Base-by-base conservation (phyloP, 2,113 vertebrate genomes). In the Spilogale gracilis region DNA sequence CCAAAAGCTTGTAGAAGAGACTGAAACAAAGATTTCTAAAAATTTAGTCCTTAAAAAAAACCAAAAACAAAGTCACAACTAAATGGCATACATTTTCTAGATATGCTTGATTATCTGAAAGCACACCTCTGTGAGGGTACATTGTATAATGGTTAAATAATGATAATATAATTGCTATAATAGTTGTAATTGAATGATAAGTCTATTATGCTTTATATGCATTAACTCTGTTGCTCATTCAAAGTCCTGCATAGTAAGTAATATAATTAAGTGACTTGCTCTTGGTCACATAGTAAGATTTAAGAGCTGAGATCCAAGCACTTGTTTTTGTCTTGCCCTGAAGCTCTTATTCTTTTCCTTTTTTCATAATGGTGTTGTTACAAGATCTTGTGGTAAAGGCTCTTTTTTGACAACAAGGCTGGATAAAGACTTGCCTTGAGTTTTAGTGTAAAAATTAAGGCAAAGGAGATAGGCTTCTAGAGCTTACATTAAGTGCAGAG, bases 371-470 rank as follows among this genome's bases (percentile, higher is more conserved):
- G n/a, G 38, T 84, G 11, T 32, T 94, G 12, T 89, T 78, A 54
- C 4, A 74, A 73, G 54, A 32, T 93, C 54, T 54, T 89, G 54
- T 58, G 56, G 81, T 88, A 32, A 83, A 80, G 76, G 18, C 50
- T 87, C 45, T 43, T 30, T 94, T 96, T 78, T 80, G 71, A 38
- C 21, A 43, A 0, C 25, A 73, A 91, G 79, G 3, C 56, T 73
- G 56, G 81, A 56, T 78, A 48, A 91, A 93, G 65, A 92, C 21
- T 60, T 92, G 23, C 43, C 54, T 98, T 96, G 71, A 86, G 20
- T 96, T 92, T 96, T 74, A 54, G 52, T 93, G 65, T 91, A 86
- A 73, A 58, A 82, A 61, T 96, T 79, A 86, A 69, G 56, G 20
- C 50, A 76, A 89, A 91, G 27, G n/a, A 91, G 50, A 63, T 61